Percentiles rank a stretch among this genome's conserved stretches.
Conservation (phyloP, 2,113 vertebrate genomes). For the Cottus gobio region DNA sequence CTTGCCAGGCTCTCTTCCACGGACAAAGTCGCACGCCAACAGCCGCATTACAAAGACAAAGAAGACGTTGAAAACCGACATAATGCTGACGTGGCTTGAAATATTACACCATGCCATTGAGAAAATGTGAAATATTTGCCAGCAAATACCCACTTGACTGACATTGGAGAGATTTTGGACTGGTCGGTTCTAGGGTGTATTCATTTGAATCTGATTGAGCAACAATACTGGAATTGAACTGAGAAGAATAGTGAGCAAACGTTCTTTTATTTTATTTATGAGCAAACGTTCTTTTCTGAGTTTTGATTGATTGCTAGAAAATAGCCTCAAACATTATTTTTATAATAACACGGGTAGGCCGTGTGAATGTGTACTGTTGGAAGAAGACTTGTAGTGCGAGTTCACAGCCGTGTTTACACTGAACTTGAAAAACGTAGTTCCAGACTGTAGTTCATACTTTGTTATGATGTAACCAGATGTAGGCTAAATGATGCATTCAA, state of each 20-base stretch:
- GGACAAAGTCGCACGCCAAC: neutral
- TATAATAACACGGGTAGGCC: neutral
- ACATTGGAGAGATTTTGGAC: slow-evolving; percentile 26
- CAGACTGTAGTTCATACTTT: neutral
- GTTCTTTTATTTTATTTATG: neutral
- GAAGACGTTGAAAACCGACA: neutral
- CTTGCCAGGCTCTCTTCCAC: neutral
- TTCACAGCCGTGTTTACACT: neutral
- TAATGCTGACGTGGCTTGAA: slow-evolving; percentile 24
- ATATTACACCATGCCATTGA: slow-evolving; percentile 22
- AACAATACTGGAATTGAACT: neutral
- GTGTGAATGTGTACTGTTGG: neutral
- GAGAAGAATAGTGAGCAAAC: neutral
- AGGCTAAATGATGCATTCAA: neutral
- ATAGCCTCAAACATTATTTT: neutral
- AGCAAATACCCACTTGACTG: slow-evolving; percentile 71
- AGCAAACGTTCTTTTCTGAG: neutral
- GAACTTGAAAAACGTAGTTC: neutral
- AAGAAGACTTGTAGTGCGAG: neutral
- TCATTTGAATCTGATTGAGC: neutral
- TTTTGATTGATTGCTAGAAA: neutral
- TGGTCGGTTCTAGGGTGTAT: neutral
- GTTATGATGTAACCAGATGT: neutral
- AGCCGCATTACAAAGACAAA: neutral
- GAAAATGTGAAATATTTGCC: slow-evolving; percentile 75